Evolutionary conservation across 2,113 vertebrate species (phyloP), one percentile per base, ranked within the genome.

Genomic region (Morone chrysops): DNA sequence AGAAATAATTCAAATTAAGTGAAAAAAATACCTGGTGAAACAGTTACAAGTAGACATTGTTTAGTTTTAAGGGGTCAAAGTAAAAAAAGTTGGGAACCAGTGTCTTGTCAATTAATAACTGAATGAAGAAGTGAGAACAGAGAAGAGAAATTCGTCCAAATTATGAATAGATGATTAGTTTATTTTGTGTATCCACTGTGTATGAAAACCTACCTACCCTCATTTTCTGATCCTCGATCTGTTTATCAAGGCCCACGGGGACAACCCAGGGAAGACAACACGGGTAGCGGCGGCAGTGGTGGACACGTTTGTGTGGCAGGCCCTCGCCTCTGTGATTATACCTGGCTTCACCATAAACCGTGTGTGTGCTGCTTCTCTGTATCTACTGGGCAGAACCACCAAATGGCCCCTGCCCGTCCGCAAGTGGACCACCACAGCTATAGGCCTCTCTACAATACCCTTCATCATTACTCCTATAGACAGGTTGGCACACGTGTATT

Each of bases 331-430:
- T 0, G 98, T 99, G 61, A 96, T 96, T 80, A 96, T 99, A 88
- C 98, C 98, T 0, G 98, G 98, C 56, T 95, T 99, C 95, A 99
- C 98, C 80, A 99, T 99, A 89, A 99, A 99, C 95, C 96, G 98
- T 0, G 85, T 99, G 45, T 99, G 98, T 0, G 97, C 98, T 0
- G 91, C 93, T 11, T 99, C 98, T 0, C 96, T 99, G 40, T 95
- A 95, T 74, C 71, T 97, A 89, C 94, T 99, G 93, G 95, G 95
- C 2, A 75, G 91, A 13, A 79, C 94, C 78, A 99, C 97, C 16
- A 96, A 88, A 84, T 97, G 95, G 97, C 98, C 98, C 0, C 93
- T 97, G 63, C 87, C 97, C 0, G 81, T 95, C 45, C 96, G 98
- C 82, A 98, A 98, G 83, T 99, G 98, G 98, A 93, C 96, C 45